A percentile compares a stretch with the other conserved stretches of the same genome.
These are phyloP conservation scores for Anaspis maculata DNA, from an alignment of 2,888 invertebrate species.

Conservation along the genomic window DNA sequence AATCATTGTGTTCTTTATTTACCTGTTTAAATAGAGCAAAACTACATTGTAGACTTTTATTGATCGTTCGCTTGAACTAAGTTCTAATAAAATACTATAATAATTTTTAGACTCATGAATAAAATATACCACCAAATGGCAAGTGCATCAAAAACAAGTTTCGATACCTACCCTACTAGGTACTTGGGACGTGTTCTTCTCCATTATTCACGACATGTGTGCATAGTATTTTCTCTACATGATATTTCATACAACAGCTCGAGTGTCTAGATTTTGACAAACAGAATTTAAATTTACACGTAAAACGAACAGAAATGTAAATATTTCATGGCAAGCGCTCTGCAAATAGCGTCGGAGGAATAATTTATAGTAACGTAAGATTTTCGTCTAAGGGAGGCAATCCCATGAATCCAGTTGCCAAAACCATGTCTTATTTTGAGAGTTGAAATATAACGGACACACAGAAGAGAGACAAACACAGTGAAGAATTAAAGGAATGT, in stretches of 20 bases:
- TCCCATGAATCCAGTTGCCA: too few species aligned
- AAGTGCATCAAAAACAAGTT: background rate
- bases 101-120: too few species aligned
- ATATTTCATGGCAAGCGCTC: conserved; percentile 31
- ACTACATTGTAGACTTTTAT: too few species aligned
- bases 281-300: conserved; percentile 31
- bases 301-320: conserved; percentile 30
- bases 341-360: conserved; percentile 27
- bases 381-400: conserved; percentile 19
- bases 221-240: conserved; percentile 10
- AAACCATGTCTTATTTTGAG: too few species aligned
- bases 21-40: too few species aligned
- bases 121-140: background rate
- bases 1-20: too few species aligned
- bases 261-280: conserved; percentile 29
- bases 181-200: conserved; percentile 2
- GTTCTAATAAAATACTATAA: background rate
- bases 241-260: conserved; percentile 9
- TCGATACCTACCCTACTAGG: background rate
- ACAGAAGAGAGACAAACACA: too few species aligned
- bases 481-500: too few species aligned
- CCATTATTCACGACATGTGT: conserved; percentile 12
- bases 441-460: too few species aligned
- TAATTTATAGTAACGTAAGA: conserved; percentile 32
- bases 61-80: background rate